Base-by-base conservation (phyloP, 2,888 invertebrate species). In the Linhomoeus sp. region DNA sequence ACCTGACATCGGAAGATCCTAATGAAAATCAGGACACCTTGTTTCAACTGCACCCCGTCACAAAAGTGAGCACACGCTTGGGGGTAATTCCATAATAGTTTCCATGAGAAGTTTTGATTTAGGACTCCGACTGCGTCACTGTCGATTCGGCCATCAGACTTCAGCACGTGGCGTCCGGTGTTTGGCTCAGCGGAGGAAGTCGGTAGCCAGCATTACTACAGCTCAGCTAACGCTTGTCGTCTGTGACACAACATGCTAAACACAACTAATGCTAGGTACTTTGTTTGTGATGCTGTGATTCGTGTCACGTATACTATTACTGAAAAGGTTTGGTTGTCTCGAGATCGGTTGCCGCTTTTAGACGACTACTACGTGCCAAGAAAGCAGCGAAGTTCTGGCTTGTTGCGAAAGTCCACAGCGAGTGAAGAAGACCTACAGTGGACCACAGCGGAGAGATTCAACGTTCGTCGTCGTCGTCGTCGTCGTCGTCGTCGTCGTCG, bases 71-170 rank as follows among this genome's bases (percentile, higher is more conserved):
- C 5, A 20, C 22, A 3, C 35, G 19, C 20, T 33, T 35, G 19
- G 57, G 50, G 3, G 19, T 39, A 23, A n/a, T 46, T 29, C 3
- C 1, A 23, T 36, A 20, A 35, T 24, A 26, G 17, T 29, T 25
- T 48, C 15, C 15, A 26, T 17, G 9, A 54, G 41, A 23, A 35
- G 7, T 19, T 42, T 17, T 46, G 37, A 48, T 52, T 15, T 52
- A 65, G 65, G 63, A 65, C 46, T 55, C 50, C 39, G 66, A 66
- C 49, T 65, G 64, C 47, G 63, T 66, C 7, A 56, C 59, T 20
- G 65, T 62, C 51, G 65, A 63, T 49, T 61, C 62, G 38, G 66
- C 62, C 49, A 60, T 62, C 43, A 52, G 66, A 20, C 57, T 66
- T 35, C 60, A 66, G 50, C 65, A 66, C 52, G 64, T 63, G 5